Evolutionary conservation across 2,797 vertebrate genomes (phyloP), one percentile per base, ranked within the genome.

Genomic region (Lepidocolaptes lacrymiger): DNA sequence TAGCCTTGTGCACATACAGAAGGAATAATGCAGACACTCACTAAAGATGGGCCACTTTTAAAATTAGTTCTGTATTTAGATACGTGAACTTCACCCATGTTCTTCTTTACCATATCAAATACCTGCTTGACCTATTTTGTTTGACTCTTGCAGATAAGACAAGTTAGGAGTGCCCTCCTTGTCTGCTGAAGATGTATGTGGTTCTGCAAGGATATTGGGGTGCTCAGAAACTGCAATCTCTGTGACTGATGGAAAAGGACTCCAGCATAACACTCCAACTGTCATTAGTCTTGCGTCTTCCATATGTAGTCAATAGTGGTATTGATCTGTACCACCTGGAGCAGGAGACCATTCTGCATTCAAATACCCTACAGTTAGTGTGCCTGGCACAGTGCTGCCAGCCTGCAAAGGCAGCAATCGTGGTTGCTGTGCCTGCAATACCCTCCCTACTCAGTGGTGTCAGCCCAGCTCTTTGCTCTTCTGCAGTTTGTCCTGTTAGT

Each of bases 391-490:
- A 14, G 2, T 3, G 46, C 51, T 75, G 62, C 62, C 18, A 4
- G n/a, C 9, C n/a, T 8, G 0, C 36, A 7, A 28, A 11, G 67
- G 22, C 51, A 51, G 59, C 1, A 1, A 26, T 17, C 0, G 13
- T 18, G 49, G 9, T 6, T 63, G 74, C 54, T 89, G 41, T 44
- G 62, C 58, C 32, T 55, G 4, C 16, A n/a, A 2, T 44, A 79
- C 41, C n/a, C 17, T 82, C n/a, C 52, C 44, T 61, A 5, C 63
- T 61, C 21, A 3, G 66, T 21, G 32, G 16, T 0, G 0, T 12
- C 46, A 43, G 23, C 36, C 21, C 51, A 48, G 21, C 43, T 39
- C 56, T 69, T 41, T 68, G 67, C 41, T 73, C 6, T 46, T 39
- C 43, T 4, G 8, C 14, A 12, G 19, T 10, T 15, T 32, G 13